A percentile compares a stretch with the other conserved stretches of the same genome.
These are phyloP conservation scores for Rhynchomys soricoides DNA, from an alignment of 2,113 vertebrate species.

Conservation along the genomic window DNA sequence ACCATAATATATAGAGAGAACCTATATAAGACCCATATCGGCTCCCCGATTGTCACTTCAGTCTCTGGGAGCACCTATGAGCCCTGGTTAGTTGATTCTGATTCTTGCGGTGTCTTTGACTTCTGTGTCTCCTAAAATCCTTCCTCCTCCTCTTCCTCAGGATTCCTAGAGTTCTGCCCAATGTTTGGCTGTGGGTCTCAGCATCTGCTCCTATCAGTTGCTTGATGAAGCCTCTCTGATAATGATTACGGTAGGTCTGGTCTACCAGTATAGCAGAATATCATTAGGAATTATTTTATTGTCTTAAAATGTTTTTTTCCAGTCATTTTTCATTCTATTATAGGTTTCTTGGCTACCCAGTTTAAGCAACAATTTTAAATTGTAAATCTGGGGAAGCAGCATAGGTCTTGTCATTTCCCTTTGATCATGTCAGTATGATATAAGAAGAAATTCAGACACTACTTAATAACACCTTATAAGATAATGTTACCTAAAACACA, in stretches of 20 bases:
- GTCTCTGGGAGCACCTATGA: not conserved
- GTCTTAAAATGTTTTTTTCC: not conserved
- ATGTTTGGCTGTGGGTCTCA: not conserved
- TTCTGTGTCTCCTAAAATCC: not conserved
- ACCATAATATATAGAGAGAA: not conserved
- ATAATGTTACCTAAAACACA: not conserved
- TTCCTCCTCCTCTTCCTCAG: not conserved
- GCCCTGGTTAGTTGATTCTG: not conserved
- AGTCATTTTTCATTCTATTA: not conserved
- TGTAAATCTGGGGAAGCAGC: not conserved
- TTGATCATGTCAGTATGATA: not conserved
- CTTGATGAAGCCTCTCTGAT: not conserved
- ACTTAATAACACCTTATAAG: not conserved
- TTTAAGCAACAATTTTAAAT: not conserved
- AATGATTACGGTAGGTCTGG: not conserved
- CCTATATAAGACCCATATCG: no score
- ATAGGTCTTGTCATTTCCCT: not conserved
- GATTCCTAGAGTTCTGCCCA: not conserved
- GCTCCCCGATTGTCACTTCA: not conserved
- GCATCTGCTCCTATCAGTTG: not conserved
- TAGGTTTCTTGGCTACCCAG: not conserved
- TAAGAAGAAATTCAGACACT: not conserved
- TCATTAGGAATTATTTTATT: not conserved
- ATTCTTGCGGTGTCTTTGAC: not conserved
- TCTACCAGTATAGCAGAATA: not conserved